phyloP scores from a whole-genome alignment of 2,888 invertebrate genomes.

The Ypsolopha sequella region DNA sequence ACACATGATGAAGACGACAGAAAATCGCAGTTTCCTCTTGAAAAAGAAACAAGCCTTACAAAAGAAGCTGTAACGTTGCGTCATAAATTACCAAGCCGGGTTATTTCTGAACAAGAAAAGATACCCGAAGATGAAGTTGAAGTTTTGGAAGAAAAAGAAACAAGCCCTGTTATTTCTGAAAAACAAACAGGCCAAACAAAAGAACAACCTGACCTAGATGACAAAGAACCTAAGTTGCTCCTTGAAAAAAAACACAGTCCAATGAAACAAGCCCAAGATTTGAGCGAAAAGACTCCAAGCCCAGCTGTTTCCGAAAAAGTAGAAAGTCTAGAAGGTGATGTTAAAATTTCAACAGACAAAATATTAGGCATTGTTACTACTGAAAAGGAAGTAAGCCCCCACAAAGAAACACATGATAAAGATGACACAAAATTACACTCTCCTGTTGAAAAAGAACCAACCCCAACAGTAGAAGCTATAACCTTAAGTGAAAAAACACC shows the following conservation, averaged over 20 bases:
- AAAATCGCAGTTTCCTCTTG: not conserved
- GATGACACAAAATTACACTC: too few species aligned
- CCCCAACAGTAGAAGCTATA: too few species aligned
- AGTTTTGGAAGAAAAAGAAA: not conserved
- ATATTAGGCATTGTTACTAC: not conserved
- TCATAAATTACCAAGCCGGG: constrained; percentile 7
- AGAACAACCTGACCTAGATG: not conserved
- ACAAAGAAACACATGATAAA: too few species aligned
- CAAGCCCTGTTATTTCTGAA: constrained; percentile 7
- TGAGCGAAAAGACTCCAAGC: not conserved
- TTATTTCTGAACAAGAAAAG: not conserved
- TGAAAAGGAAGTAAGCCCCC: not conserved
- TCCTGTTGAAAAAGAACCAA: too few species aligned
- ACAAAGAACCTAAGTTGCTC: not conserved
- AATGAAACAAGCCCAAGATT: not conserved
- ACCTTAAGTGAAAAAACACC: not conserved
- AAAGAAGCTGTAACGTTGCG: not conserved
- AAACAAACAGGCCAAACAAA: constrained; percentile 4
- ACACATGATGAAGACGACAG: too few species aligned
- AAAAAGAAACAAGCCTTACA: not conserved
- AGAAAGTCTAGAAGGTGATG: not conserved
- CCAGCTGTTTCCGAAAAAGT: constrained; percentile 1
- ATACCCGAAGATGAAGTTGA: too few species aligned
- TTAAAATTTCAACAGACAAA: too few species aligned
- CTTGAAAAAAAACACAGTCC: constrained; percentile 3